Base-by-base conservation (phyloP, 2,113 vertebrate genomes). In the Strix uralensis region DNA sequence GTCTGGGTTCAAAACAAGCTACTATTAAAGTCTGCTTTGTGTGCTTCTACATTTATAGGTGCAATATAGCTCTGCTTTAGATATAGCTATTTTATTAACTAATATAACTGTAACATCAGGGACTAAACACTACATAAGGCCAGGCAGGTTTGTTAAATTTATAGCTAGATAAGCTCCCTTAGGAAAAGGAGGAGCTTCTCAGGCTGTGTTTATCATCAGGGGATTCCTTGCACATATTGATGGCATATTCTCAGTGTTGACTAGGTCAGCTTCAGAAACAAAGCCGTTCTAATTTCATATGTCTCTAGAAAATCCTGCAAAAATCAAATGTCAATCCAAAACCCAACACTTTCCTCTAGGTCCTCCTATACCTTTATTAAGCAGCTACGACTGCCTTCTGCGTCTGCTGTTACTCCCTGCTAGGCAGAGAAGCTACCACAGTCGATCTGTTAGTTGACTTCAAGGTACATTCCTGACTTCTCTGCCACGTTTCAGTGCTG, bases 301-400 rank as follows among this genome's bases (percentile, higher is more conserved):
- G 1, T n/a, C 17, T 62, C 29, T 36, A 58, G 51, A 86, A 90
- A 90, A 86, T 22, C 11, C 32, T 62, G 7, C 5, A 82, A 94
- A 71, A 74, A 81, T 30, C 4, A 75, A 62, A 10, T 34, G 17
- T 74, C 69, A 30, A 13, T 59, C 26, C 22, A 66, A 95, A 84
- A 40, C 0, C 0, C 12, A 63, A 13, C 12, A 58, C 4, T 70
- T 1, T 40, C 9, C 14, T 66, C 14, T 59, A 61, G 19, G 36
- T 72, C 30, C 44, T 79, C 9, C 36, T 75, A 32, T 10, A 32
- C 16, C 4, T 81, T 58, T 78, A 40, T 52, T 59, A 79, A 72
- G 34, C 11, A 81, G 5, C 18, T 91, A 36, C 14, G 44, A 29
- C 17, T 67, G 29, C 25, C 18, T 91, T 46, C 40, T 82, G 36